Percentiles rank a stretch among this genome's conserved stretches.
Evolutionary conservation across 2,888 invertebrate genomes (phyloP).

Genomic region (Trachelus stipa): DNA sequence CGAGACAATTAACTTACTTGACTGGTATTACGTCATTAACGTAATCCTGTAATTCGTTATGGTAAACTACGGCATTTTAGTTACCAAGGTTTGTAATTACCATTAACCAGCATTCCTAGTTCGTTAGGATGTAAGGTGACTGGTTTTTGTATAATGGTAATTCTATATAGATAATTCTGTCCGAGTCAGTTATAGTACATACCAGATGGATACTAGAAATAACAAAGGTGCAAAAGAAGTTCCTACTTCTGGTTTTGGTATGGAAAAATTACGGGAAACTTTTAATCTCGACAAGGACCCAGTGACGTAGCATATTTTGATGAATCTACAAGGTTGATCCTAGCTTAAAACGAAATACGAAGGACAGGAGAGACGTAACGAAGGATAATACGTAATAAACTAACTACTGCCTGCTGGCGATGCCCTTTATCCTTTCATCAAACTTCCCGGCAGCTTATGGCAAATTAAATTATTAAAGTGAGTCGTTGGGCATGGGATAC

Average conservation of each 20-base stretch:
- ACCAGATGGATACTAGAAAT: background rate
- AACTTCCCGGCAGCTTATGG: background rate
- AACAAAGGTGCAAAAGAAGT: background rate
- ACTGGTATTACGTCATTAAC: background rate
- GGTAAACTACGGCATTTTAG: background rate
- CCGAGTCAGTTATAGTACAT: no score
- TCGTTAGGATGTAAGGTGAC: background rate
- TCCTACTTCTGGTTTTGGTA: background rate
- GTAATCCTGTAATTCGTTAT: background rate
- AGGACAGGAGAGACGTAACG: background rate
- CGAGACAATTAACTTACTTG: background rate
- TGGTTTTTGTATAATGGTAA: background rate
- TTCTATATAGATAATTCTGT: background rate
- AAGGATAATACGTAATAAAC: background rate
- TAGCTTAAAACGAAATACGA: background rate
- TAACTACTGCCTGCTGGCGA: background rate
- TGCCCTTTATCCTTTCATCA: background rate
- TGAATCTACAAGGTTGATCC: background rate
- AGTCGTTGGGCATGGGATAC: background rate
- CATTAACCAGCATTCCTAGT: background rate
- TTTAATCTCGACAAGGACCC: background rate
- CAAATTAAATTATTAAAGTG: constrained; percentile 3
- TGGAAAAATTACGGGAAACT: background rate
- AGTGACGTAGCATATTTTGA: background rate
- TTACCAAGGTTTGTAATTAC: background rate